Base-by-base conservation (phyloP, 2,888 invertebrate species). In the Lysandra coridon region DNA sequence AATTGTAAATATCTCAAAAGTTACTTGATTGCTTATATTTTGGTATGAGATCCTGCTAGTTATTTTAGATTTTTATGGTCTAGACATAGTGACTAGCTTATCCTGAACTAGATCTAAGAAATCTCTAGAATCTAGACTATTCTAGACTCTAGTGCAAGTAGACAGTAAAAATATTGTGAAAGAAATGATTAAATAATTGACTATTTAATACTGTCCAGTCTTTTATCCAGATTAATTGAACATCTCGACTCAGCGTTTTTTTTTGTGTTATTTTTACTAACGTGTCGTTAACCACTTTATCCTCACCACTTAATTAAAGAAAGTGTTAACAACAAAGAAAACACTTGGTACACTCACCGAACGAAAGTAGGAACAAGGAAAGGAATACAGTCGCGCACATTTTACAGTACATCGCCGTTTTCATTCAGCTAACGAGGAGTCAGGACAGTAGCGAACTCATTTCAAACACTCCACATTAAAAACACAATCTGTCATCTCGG, bases 401-500 rank as follows among this genome's bases (percentile, higher is more conserved):
- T 81, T 81, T 83, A 44, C 4, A 40, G 14, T 30, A 23, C 62
- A 80, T 69, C 64, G 53, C 79, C 76, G 79, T 62, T 62, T 75
- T 57, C 33, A 30, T 78, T 73, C 10, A 64, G 10, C 30, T 64
- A 12, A 64, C 10, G 2, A 74, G 4, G n/a, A n/a, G 40, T 40
- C 40, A 40, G 17, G 37, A 74, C 40, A 74, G n/a, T 44, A n/a
- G 44, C 44, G 62, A 53, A 64, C 79, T 64, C 76, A 44, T 81
- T 40, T 78, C 78, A 76, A 30, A 76, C 57, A 76, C 76, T 49
- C 3, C 53, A 75, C 75, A 49, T 78, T 74, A 64, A 78, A 80
- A 82, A 82, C 81, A 81, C 82, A 80, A 86, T 85, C 87, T 87
- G 86, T 87, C 87, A 85, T 82, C 83, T 81, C 73, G 81, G 83